phyloP scores from a whole-genome alignment of 2,888 invertebrate species.

The Leuctra nigra region DNA sequence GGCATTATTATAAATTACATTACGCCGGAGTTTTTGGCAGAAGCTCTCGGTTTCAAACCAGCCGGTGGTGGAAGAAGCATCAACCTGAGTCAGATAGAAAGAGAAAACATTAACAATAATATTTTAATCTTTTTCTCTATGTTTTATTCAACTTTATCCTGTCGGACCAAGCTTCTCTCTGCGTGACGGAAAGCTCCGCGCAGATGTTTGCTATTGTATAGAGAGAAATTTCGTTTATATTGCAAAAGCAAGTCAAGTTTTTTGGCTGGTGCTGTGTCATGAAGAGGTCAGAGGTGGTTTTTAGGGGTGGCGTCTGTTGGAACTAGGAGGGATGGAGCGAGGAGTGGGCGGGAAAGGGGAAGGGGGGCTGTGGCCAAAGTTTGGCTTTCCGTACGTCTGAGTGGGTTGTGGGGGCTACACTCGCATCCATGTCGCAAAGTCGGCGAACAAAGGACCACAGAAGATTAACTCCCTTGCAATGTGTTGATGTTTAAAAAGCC shows the following conservation, averaged over 20 bases:
- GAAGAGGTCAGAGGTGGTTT: neutral
- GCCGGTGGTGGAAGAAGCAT: neutral
- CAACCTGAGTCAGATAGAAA: neutral
- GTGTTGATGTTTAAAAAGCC: too few species aligned
- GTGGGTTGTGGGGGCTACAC: neutral
- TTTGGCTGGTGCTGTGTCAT: constrained; percentile 1
- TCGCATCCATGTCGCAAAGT: neutral
- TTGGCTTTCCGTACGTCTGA: neutral
- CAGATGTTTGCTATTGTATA: constrained; percentile 7
- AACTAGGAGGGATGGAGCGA: neutral
- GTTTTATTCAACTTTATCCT: constrained; percentile 7
- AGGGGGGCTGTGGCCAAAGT: neutral
- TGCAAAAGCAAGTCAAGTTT: constrained; percentile 6
- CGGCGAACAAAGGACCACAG: neutral
- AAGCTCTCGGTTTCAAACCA: neutral
- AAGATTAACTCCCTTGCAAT: constrained; percentile 1
- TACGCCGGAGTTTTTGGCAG: neutral
- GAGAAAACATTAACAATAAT: constrained; percentile 6
- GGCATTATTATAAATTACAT: neutral
- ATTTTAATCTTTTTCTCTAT: constrained; percentile 6
- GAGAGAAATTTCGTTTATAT: neutral
- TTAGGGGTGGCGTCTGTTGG: neutral
- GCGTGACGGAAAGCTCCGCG: neutral
- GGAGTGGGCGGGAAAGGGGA: neutral
- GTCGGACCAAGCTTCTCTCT: neutral